These are phyloP conservation scores for Lamproptera curius DNA, from an alignment of 2,888 invertebrate species.

Conservation along the genomic window DNA sequence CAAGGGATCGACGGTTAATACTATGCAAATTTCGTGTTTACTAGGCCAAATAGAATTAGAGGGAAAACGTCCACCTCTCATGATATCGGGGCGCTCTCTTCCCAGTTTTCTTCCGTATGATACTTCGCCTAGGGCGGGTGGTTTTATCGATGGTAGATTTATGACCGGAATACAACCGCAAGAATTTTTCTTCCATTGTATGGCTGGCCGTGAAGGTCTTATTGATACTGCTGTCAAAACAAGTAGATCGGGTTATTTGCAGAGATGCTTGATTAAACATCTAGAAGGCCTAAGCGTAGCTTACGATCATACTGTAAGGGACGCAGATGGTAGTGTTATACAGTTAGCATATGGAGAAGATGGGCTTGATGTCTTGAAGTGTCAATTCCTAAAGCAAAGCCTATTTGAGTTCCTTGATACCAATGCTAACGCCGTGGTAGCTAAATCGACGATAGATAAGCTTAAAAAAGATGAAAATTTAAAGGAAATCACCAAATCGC, in stretches of 20 bases:
- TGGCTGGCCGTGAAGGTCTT: slow-evolving; percentile 99
- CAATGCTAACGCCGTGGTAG: slow-evolving; percentile 84
- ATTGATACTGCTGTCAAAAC: slow-evolving; percentile 99
- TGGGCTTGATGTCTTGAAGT: slow-evolving; percentile 92
- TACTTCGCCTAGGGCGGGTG: slow-evolving; percentile 93
- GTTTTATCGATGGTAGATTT: slow-evolving; percentile 97
- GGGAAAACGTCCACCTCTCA: slow-evolving; percentile 96
- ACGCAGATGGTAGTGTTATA: slow-evolving; percentile 94
- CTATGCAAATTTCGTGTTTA: slow-evolving; percentile 98
- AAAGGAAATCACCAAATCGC: slow-evolving; percentile 71
- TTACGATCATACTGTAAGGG: slow-evolving; percentile 97
- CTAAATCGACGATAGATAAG: slow-evolving; percentile 74
- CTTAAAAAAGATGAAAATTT: slow-evolving; percentile 77
- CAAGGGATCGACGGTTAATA: slow-evolving; percentile 98
- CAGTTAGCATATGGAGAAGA: slow-evolving; percentile 98
- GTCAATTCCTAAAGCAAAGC: slow-evolving; percentile 87
- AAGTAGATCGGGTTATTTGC: slow-evolving; percentile 97
- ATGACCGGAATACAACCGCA: slow-evolving; percentile 99
- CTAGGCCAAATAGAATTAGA: slow-evolving; percentile 99
- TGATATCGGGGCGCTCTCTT: slow-evolving; percentile 94
- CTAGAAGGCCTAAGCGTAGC: slow-evolving; percentile 95
- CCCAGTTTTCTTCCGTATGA: slow-evolving; percentile 96
- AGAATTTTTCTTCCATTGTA: slow-evolving; percentile 99
- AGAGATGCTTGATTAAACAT: slow-evolving; percentile 98
- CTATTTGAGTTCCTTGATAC: slow-evolving; percentile 89